phyloP scores from a whole-genome alignment of 2,797 vertebrate genomes.

The Notamacropus eugenii region DNA sequence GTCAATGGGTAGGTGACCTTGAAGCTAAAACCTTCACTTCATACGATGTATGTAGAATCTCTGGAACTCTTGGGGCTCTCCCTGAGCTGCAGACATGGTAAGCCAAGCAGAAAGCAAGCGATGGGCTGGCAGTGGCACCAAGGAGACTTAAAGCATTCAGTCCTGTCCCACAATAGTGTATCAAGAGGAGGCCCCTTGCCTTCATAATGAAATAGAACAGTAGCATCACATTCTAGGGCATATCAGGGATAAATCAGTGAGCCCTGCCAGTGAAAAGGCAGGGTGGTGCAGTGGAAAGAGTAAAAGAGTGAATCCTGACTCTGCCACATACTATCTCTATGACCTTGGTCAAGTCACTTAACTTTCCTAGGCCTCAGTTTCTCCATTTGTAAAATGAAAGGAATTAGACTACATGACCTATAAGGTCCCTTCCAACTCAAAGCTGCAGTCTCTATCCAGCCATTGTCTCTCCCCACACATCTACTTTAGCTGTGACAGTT shows the following conservation, averaged over 20 bases:
- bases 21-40: background rate
- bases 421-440: background rate
- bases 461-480: background rate
- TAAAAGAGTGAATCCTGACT: background rate
- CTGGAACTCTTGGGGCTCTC: background rate
- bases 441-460: background rate
- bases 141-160: background rate
- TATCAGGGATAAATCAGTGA: background rate
- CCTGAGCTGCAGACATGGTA: background rate
- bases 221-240: background rate
- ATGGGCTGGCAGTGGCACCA: background rate
- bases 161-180: background rate
- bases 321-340: background rate
- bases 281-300: background rate
- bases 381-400: background rate
- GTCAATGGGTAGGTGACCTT: background rate
- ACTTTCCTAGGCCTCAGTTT: background rate
- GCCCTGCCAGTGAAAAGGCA: background rate
- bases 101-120: background rate
- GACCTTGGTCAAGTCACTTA: background rate
- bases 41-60: background rate
- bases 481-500: background rate
- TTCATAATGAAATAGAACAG: background rate
- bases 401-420: background rate
- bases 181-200: background rate